phyloP scores from a whole-genome alignment of 2,113 vertebrate species.

The Megaleporinus macrocephalus region DNA sequence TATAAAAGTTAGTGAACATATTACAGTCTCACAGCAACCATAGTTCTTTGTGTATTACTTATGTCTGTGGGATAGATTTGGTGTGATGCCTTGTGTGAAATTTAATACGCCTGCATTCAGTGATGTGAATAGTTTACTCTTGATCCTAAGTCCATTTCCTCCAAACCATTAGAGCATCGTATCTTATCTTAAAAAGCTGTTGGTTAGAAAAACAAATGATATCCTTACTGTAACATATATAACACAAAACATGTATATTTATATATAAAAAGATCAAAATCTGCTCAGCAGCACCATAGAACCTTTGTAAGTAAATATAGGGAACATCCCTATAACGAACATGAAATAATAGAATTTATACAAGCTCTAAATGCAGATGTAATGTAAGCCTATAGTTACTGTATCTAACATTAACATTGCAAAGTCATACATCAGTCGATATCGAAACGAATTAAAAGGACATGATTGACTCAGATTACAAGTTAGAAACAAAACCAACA shows the following conservation, averaged over 20 bases:
- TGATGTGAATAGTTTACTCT: slow-evolving; percentile 1
- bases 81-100: background rate
- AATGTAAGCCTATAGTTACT: slow-evolving; percentile 29
- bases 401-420: slow-evolving; percentile 28
- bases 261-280: slow-evolving; percentile 9
- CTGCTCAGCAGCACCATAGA: slow-evolving; percentile 36
- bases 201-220: slow-evolving; percentile 26
- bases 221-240: slow-evolving; percentile 1
- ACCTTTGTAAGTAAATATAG: slow-evolving; percentile 20
- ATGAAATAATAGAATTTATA: slow-evolving; percentile 8
- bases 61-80: background rate
- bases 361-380: slow-evolving; percentile 38
- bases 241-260: background rate
- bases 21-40: background rate
- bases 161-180: background rate
- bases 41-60: background rate
- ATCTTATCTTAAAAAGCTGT: background rate
- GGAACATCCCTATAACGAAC: slow-evolving; percentile 26
- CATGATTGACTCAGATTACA: background rate
- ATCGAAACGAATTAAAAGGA: background rate
- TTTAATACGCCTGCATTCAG: background rate
- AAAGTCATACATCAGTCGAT: slow-evolving; percentile 28
- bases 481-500: slow-evolving; percentile 44
- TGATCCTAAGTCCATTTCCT: background rate
- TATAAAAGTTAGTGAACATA: background rate